A percentile compares a stretch with the other conserved stretches of the same genome.
phyloP scores from a whole-genome alignment of 2,888 invertebrate genomes.

The Scelioninae gen. 2 region DNA sequence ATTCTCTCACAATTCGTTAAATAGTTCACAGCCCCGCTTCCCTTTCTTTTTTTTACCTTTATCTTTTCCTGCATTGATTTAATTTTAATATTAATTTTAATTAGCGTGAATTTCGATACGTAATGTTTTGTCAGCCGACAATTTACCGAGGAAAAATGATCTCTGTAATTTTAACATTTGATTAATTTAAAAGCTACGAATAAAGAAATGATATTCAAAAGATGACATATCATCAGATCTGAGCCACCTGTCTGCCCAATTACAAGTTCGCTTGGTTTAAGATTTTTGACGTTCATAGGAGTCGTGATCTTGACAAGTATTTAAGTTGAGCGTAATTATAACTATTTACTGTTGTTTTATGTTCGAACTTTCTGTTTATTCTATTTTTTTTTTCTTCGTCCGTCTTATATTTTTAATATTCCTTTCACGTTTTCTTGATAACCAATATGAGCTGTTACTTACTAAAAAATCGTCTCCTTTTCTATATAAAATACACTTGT shows the following conservation, averaged over 20 bases:
- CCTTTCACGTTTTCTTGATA: no score
- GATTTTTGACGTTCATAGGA: conserved; percentile 15
- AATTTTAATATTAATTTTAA: conserved; percentile 46
- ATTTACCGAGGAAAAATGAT: conserved; percentile 72
- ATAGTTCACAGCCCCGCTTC: conserved; percentile 37
- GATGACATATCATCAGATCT: conserved; percentile 70
- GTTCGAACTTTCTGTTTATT: no score
- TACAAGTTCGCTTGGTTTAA: conserved; percentile 34
- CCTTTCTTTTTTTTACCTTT: conserved; percentile 51
- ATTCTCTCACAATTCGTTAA: conserved; percentile 33
- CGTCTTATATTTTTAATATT: no score
- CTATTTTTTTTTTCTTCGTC: no score
- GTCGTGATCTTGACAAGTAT: conserved; percentile 40
- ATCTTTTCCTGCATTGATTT: conserved; percentile 37
- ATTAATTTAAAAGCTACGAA: conserved; percentile 71
- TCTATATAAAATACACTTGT: no score
- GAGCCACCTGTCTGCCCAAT: conserved; percentile 66
- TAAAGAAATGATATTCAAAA: conserved; percentile 63
- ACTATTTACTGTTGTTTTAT: no score
- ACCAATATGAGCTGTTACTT: no score
- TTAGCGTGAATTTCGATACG: conserved; percentile 61
- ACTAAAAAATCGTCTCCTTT: no score
- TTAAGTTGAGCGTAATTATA: conserved; percentile 40
- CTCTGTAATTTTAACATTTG: conserved; percentile 75
- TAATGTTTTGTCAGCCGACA: conserved; percentile 71